Evolutionary conservation across 2,888 invertebrate species (phyloP).

Genomic region (Caenorhabditis macrosperma): DNA sequence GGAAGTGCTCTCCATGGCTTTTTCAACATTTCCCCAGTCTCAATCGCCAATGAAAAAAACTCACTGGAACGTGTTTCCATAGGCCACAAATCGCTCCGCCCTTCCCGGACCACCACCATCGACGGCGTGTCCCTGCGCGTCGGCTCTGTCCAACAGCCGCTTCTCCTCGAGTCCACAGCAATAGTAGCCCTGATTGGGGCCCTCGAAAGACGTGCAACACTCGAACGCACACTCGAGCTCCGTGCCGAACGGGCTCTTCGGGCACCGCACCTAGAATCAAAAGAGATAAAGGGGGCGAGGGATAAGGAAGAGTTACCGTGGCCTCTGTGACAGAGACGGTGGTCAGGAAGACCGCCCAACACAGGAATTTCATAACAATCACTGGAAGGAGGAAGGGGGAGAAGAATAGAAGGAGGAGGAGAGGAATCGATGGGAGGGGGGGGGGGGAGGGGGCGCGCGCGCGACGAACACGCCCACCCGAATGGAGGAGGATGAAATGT

Average conservation of each 20-base stretch:
- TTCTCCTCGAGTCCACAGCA: slow-evolving; percentile 76
- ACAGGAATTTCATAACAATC: slow-evolving; percentile 30
- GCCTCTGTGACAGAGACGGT: slow-evolving; percentile 19
- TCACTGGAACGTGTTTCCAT: slow-evolving; percentile 77
- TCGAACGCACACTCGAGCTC: slow-evolving; percentile 72
- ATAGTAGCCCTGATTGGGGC: slow-evolving; percentile 73
- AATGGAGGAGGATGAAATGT: slow-evolving; percentile 38
- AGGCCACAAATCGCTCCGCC: slow-evolving; percentile 75
- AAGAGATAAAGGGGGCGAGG: background rate
- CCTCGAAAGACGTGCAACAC: slow-evolving; percentile 73
- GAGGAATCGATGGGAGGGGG: background rate
- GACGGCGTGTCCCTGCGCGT: slow-evolving; percentile 4
- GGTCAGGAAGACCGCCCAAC: slow-evolving; percentile 7
- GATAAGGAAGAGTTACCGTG: slow-evolving; percentile 4
- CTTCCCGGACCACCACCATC: slow-evolving; percentile 49
- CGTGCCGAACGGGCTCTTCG: slow-evolving; percentile 62
- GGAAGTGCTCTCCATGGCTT: too few species aligned
- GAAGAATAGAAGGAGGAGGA: slow-evolving; percentile 13
- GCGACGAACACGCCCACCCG: slow-evolving; percentile 43
- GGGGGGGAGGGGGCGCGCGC: background rate
- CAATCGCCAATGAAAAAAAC: too few species aligned
- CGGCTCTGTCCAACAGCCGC: slow-evolving; percentile 39
- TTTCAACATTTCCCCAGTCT: too few species aligned
- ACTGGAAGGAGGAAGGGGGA: slow-evolving; percentile 6
- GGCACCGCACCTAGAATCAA: slow-evolving; percentile 62